Conservation (phyloP, 2,797 vertebrate genomes). For the Miichthys miiuy region DNA sequence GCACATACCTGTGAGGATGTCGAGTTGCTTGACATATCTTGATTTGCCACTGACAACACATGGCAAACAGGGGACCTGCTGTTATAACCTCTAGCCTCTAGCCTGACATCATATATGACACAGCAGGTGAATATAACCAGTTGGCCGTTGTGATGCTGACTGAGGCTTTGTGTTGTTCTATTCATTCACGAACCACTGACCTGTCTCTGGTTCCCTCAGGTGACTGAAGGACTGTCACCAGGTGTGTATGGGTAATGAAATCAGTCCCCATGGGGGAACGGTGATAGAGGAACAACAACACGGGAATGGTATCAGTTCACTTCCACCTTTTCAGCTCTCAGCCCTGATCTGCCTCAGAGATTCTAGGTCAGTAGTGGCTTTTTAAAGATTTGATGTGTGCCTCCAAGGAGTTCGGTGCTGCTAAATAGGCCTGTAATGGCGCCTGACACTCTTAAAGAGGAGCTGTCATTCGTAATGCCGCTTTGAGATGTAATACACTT, state of each 20-base stretch:
- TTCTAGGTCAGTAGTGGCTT: constrained; percentile 77
- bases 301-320: constrained; percentile 42
- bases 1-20: background rate
- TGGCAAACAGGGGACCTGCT: constrained; percentile 2
- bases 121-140: constrained; percentile 19
- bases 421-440: constrained; percentile 54
- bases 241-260: constrained; percentile 65
- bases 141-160: background rate
- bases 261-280: constrained; percentile 37
- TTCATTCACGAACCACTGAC: constrained; percentile 44
- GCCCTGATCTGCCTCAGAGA: constrained; percentile 35
- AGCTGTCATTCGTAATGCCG: constrained; percentile 20
- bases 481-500: background rate
- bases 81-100: constrained; percentile 23
- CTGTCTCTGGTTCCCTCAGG: constrained; percentile 48
- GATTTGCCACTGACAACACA: constrained; percentile 6
- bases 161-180: constrained; percentile 40
- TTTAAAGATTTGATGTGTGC: constrained; percentile 70
- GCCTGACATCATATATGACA: constrained; percentile 20
- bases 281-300: constrained; percentile 56
- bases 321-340: constrained; percentile 48
- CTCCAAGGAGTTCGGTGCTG: constrained; percentile 56
- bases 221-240: constrained; percentile 42
- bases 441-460: constrained; percentile 44
- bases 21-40: background rate